Conservation (phyloP, 1,140 invertebrate genomes). For the Bombyx mandarina region DNA sequence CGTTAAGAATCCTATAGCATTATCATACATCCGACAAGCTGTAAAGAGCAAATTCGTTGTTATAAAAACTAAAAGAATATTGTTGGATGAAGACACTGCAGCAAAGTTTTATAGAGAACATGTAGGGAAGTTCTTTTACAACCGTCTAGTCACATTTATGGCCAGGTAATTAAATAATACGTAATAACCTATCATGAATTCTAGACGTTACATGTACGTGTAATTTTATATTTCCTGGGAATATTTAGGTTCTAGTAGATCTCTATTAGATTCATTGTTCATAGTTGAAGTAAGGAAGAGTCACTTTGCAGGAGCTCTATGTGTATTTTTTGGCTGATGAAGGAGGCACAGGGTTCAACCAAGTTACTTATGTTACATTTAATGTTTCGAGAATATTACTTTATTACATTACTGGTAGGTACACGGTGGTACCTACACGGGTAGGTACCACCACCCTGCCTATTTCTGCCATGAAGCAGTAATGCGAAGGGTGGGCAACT, state of each 20-base stretch:
- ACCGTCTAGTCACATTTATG: slow-evolving; percentile 90
- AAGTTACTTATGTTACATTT: no score
- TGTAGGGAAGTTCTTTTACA: slow-evolving; percentile 88
- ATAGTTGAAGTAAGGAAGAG: not conserved
- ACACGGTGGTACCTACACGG: no score
- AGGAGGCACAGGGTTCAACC: no score
- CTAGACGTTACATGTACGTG: not conserved
- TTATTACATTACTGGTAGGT: no score
- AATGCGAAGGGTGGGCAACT: no score
- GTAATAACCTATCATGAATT: not conserved
- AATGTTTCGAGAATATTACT: no score
- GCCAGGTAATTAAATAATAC: slow-evolving; percentile 72
- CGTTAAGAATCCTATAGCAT: slow-evolving; percentile 76
- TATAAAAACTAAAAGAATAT: slow-evolving; percentile 77
- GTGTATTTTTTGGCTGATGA: no score
- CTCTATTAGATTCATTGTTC: not conserved
- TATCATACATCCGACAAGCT: slow-evolving; percentile 77
- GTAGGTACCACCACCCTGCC: no score
- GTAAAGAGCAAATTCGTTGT: slow-evolving; percentile 85
- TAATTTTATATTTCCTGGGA: not conserved
- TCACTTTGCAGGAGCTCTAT: no score
- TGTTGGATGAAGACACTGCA: slow-evolving; percentile 76
- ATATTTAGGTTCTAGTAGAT: not conserved
- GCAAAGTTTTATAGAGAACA: slow-evolving; percentile 89
- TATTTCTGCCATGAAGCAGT: no score